Evolutionary conservation across 2,113 vertebrate species (phyloP).

Genomic region (Myotis lucifugus): DNA sequence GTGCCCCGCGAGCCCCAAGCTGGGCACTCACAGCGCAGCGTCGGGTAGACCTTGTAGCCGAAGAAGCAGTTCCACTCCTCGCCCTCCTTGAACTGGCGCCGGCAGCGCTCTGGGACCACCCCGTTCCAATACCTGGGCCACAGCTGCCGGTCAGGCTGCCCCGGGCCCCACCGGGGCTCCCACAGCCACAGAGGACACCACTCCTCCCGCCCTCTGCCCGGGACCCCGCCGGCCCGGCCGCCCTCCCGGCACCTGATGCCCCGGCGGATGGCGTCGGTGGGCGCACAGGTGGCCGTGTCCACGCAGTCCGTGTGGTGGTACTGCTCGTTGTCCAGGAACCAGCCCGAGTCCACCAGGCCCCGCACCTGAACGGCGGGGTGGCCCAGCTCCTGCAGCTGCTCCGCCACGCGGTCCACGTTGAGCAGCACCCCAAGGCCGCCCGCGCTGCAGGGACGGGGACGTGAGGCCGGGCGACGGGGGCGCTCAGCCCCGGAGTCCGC

Average conservation of each 20-base stretch:
- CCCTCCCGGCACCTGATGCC: constrained; percentile 90
- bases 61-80: constrained; percentile 99
- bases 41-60: constrained; percentile 97
- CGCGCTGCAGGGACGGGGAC: constrained; percentile 85
- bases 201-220: accelerated
- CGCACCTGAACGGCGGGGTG: constrained; percentile 93
- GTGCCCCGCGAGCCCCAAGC: accelerated
- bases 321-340: constrained; percentile 99
- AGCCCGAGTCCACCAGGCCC: constrained; percentile 96
- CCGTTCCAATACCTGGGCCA: constrained; percentile 95
- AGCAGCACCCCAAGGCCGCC: constrained; percentile 96
- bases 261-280: constrained; percentile 96
- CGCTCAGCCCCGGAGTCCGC: neutral
- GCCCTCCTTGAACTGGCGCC: constrained; percentile 90
- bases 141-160: neutral
- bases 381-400: constrained; percentile 92
- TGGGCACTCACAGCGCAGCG: constrained; percentile 92
- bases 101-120: constrained; percentile 93
- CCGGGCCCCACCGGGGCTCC: accelerated
- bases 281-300: constrained; percentile 92
- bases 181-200: neutral
- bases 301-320: constrained; percentile 94
- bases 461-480: neutral
- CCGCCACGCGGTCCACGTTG: constrained; percentile 95
- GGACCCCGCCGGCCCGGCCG: neutral